Base-by-base conservation (phyloP, 53 echinoderm and acorn worm genomes). In the Arbacia lixula region DNA sequence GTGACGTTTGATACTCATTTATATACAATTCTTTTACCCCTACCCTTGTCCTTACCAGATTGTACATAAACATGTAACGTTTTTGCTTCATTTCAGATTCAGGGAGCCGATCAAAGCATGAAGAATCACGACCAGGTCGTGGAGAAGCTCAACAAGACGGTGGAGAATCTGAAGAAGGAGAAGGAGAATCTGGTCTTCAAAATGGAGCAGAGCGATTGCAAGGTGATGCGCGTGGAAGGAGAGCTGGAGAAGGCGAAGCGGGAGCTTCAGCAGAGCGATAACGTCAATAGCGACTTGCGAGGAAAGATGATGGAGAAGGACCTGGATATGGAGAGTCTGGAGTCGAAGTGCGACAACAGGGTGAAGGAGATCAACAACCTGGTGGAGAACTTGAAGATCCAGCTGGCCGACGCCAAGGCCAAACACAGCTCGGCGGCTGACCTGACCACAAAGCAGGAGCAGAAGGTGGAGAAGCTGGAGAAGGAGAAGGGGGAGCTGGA, bases 251-350 rank as follows among this genome's bases (percentile, higher is more conserved):
- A 93, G 64, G 29, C 80, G 14, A 96, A 93, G 66, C 63, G 67
- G 25, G 96, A 95, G 3, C 53, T 85, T 20, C 91, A 93, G 71
- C 91, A 89, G 65, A 86, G 87, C 11, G 96, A 95, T 49, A 84
- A 86, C 29, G 68, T 85, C 40, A 85, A 74, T 43, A 84, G 85
- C 32, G 93, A 93, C 83, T 66, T 93, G 11, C 64, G 76, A 42
- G 86, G 93, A 21, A 96, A 96, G 83, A 69, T 93, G 68, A 77
- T 85, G 37, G 87, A 95, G 39, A 93, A 89, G 68, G 96, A 93
- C 22, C 52, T 80, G 3, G 93, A 91, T 26, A 66, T 91, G 53
- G 91, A 87, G 38, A 86, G 40, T 53, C 40, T 93, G 21, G 84
- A 75, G 75, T 69, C 84, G 36, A 89, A 88, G 54, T 89, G 85